Base-by-base conservation (phyloP, 2,888 invertebrate species). In the Andrena fulva region DNA sequence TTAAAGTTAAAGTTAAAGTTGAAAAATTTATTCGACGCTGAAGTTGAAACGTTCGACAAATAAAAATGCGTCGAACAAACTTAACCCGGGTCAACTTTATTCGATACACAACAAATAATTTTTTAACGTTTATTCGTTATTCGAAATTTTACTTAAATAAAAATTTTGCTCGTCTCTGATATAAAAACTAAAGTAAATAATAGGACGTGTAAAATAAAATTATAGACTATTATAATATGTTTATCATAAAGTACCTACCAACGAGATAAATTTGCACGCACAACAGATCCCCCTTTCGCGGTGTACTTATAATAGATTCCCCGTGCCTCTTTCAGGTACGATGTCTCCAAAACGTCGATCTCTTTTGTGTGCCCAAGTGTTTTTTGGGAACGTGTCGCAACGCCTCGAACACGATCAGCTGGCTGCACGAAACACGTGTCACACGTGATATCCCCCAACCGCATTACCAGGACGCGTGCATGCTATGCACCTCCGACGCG, bases 391-490 rank as follows among this genome's bases (percentile, higher is more conserved):
- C 64, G 59, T 64, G 71, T 77, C 56, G 20, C 77, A 71, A 64
- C 64, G 72, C 72, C 77, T 69, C 59, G 64, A 73, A 71, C 63
- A 56, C 16, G 62, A 86, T 77, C 75, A 66, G 69, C 66, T 67
- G 71, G 67, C 27, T 69, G 71, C 63, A 50, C 48, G 54, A 64
- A 66, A 69, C 77, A 69, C 77, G 72, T 67, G 79, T 83, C 86
- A 72, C 82, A 69, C 69, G 79, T 69, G 77, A 86, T 86, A 66
- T 77, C 54, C 24, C 60, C 54, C 70, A 73, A 82, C 71, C 73
- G 85, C 76, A 76, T 83, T 78, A 75, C 59, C 71, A 69, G 63
- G 77, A 72, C 82, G 64, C 76, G 83, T 71, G 82, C 69, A 76
- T 24, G 60, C 71, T 67, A 50, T 81, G 78, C 77, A 78, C 66